Evolutionary conservation across 2,797 vertebrate species (phyloP).

Genomic region (Aulostomus chinensis): DNA sequence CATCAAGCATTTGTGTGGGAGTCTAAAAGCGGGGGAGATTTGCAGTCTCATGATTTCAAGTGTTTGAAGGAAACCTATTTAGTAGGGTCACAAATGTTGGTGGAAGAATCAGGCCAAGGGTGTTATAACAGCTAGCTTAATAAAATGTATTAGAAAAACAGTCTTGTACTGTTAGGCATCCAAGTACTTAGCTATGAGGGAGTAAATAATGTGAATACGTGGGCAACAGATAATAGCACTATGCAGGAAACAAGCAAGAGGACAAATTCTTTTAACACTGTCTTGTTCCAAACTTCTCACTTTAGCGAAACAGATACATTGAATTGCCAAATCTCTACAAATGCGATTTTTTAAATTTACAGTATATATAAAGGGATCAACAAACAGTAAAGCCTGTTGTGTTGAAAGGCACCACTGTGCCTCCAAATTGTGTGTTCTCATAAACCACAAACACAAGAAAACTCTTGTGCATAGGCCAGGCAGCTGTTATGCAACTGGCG

Average conservation of each 20-base stretch:
- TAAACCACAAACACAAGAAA: slow-evolving; percentile 33
- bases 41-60: no score
- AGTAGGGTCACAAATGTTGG: no score
- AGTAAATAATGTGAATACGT: slow-evolving; percentile 20
- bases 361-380: slow-evolving; percentile 19
- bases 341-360: no score
- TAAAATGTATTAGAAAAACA: no score
- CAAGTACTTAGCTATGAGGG: neutral
- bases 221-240: slow-evolving; percentile 3
- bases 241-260: slow-evolving; percentile 3
- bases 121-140: no score
- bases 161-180: no score
- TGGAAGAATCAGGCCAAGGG: no score
- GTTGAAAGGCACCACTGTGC: neutral
- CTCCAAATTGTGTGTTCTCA: slow-evolving; percentile 27
- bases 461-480: slow-evolving; percentile 1
- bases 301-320: neutral
- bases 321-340: no score
- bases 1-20: no score
- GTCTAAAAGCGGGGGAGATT: no score
- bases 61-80: no score
- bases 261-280: slow-evolving; percentile 27
- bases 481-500: slow-evolving; percentile 34
- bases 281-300: slow-evolving; percentile 4
- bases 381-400: slow-evolving; percentile 6